These are phyloP conservation scores for Chrysopilus asiliformis DNA, from an alignment of 2,888 invertebrate genomes.

Conservation along the genomic window DNA sequence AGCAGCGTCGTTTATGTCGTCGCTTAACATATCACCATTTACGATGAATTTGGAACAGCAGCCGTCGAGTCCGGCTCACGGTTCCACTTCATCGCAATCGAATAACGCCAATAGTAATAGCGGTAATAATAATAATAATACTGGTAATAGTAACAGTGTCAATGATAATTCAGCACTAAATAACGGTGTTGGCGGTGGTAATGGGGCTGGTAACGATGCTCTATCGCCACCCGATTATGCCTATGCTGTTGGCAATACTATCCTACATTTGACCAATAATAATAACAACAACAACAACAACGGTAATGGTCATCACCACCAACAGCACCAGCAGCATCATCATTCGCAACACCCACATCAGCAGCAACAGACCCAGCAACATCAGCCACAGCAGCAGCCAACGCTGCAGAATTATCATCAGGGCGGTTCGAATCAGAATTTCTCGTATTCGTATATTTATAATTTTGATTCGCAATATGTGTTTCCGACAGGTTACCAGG, in stretches of 20 bases:
- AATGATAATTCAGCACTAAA: slow-evolving; percentile 16
- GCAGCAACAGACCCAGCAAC: slow-evolving; percentile 26
- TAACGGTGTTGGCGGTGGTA: slow-evolving; percentile 13
- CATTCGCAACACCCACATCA: slow-evolving; percentile 21
- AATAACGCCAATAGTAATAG: slow-evolving; percentile 14
- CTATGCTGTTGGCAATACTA: slow-evolving; percentile 30
- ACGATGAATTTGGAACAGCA: slow-evolving; percentile 57
- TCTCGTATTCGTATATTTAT: slow-evolving; percentile 37
- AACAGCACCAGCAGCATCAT: slow-evolving; percentile 21
- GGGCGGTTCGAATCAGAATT: slow-evolving; percentile 31
- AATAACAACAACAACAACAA: slow-evolving; percentile 21
- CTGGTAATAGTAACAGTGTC: slow-evolving; percentile 19
- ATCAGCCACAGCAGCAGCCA: slow-evolving; percentile 19
- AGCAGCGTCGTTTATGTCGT: slow-evolving; percentile 73
- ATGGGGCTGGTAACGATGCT: slow-evolving; percentile 7
- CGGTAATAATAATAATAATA: slow-evolving; percentile 25
- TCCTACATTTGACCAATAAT: slow-evolving; percentile 23
- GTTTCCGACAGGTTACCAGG: slow-evolving; percentile 38
- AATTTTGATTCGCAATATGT: slow-evolving; percentile 43
- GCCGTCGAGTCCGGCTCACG: slow-evolving; percentile 47
- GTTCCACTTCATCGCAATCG: slow-evolving; percentile 21
- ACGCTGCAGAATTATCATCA: slow-evolving; percentile 26
- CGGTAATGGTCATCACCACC: slow-evolving; percentile 22
- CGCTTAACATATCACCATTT: slow-evolving; percentile 80
- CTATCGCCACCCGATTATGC: slow-evolving; percentile 39